Evolutionary conservation across 2,888 invertebrate genomes (phyloP).

Genomic region (Drosophila anomalata): DNA sequence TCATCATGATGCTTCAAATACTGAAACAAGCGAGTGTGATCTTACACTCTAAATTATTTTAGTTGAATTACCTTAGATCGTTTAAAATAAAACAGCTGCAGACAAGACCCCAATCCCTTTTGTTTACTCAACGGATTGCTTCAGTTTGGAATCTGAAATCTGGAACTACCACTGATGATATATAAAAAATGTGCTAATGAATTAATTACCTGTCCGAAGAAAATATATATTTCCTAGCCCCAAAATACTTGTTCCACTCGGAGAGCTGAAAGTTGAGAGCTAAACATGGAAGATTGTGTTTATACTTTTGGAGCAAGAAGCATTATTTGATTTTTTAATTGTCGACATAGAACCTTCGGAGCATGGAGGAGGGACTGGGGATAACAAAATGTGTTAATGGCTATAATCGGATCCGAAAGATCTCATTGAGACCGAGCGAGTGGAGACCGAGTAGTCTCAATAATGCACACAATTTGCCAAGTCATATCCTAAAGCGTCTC

Average conservation of each 20-base stretch:
- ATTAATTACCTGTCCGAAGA: conserved; percentile 70
- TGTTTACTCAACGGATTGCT: conserved; percentile 22
- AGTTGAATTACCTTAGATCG: conserved; percentile 33
- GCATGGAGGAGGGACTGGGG: conserved; percentile 18
- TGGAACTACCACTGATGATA: conserved; percentile 36
- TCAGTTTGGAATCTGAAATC: conserved; percentile 13
- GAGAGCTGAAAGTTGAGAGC: conserved; percentile 25
- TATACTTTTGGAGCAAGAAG: conserved; percentile 42
- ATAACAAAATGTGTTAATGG: conserved; percentile 77
- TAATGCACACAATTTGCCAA: conserved; percentile 76
- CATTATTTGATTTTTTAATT: conserved; percentile 75
- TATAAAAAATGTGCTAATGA: conserved; percentile 59
- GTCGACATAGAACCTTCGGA: conserved; percentile 50
- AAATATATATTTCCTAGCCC: conserved; percentile 29
- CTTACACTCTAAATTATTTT: conserved; percentile 3
- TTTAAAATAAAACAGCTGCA: conserved; percentile 28
- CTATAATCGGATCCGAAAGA: conserved; percentile 77
- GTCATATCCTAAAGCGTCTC: conserved; percentile 78
- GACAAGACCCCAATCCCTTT: conserved; percentile 16
- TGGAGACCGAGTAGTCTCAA: conserved; percentile 43
- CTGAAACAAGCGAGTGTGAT: conserved; percentile 10
- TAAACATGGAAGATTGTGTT: conserved; percentile 54
- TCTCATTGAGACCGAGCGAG: conserved; percentile 42
- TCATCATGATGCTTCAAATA: conserved; percentile 9
- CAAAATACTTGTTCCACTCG: conserved; percentile 28